Conservation (phyloP, 2,797 vertebrate genomes). For the Stomatorhinus walkeri region DNA sequence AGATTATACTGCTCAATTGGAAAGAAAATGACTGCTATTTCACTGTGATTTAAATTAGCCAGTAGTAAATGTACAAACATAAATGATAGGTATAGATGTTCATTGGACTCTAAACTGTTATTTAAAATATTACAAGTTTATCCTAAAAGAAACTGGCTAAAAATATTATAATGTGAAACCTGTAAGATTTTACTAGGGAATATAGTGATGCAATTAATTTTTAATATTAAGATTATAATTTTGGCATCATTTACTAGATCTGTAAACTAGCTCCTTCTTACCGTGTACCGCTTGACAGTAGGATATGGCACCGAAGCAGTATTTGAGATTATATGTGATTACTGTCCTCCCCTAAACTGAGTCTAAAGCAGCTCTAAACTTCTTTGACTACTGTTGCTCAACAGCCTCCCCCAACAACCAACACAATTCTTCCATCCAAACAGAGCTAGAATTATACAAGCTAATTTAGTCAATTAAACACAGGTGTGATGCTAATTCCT, state of each 20-base stretch:
- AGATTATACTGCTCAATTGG: neutral
- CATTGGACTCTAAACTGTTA: neutral
- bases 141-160: neutral
- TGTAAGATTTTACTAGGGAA: neutral
- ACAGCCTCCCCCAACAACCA: conserved; percentile 52
- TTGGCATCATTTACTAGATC: neutral
- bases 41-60: neutral
- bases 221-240: neutral
- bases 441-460: conserved; percentile 61
- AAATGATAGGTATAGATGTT: neutral
- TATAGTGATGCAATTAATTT: neutral
- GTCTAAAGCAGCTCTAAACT: conserved; percentile 50
- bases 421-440: conserved; percentile 46
- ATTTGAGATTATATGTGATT: conserved; percentile 51
- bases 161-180: neutral
- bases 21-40: neutral
- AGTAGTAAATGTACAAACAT: neutral
- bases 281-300: neutral
- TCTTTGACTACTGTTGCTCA: conserved; percentile 45
- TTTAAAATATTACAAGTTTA: neutral
- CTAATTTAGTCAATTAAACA: conserved; percentile 74
- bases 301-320: neutral
- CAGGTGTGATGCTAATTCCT: conserved; percentile 77
- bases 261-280: neutral
- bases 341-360: conserved; percentile 45